Base-by-base conservation (phyloP, 2,888 invertebrate genomes). In the Agonopterix alstromeriana region DNA sequence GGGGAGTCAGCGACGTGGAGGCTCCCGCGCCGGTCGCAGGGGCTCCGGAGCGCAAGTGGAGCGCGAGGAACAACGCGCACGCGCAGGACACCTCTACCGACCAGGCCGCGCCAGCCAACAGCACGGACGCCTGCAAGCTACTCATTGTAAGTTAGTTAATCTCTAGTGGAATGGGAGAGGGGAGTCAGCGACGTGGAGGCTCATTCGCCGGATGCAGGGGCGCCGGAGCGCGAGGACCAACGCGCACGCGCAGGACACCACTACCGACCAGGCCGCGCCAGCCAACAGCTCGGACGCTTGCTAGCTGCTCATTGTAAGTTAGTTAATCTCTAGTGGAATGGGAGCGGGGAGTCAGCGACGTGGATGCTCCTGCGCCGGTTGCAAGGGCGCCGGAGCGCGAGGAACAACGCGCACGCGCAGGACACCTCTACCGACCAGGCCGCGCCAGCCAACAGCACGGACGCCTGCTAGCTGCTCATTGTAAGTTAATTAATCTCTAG, bases 91-190 rank as follows among this genome's bases (percentile, higher is more conserved):
- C 86, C 0, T 70, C 77, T 10, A 60, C 71, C 50, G 81, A 81
- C 52, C 73, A 77, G 48, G 56, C 73, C 0, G 69, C 82, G 10
- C 78, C 65, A 45, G 70, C 72, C 46, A 86, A 86, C 51, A 58
- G 63, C 48, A 85, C 82, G 8, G 84, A 88, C 42, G 73, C 87
- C 10, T 88, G 88, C 71, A 86, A 85, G 54, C 67, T 87, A 43
- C 72, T 51, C 35, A 35, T 50, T 48, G 53, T 54, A 47, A 52
- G 53, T 51, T 17, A 17, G 17, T 27, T 27, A 87, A 58, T 84
- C 85, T 4, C 47, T 85, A 45, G 55, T 76, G 17, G 84, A 85
- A 43, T 85, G 84, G 84, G 85, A 85, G 51, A 70, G 84, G 0
- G 75, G 77, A 0, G 52, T 68, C 45, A 62, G 61, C 10, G 78